Base-by-base conservation (phyloP, 1,140 invertebrate genomes). In the Scaptomyza hsui region DNA sequence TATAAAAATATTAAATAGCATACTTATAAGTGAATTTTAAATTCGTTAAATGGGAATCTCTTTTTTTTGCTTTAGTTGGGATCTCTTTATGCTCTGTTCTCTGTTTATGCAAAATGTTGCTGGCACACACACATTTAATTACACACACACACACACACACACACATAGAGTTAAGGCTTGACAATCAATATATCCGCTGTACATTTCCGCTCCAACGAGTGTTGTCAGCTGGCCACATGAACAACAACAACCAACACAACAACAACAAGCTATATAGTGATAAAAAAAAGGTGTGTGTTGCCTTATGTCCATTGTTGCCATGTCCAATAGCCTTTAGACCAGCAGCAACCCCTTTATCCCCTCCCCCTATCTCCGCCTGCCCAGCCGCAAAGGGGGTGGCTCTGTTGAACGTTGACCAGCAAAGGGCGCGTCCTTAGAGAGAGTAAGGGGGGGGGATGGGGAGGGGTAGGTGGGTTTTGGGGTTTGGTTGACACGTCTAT, bases 151-250 rank as follows among this genome's bases (percentile, higher is more conserved):
- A 35, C 18, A 32, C 32, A 41, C 21, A 68, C n/a, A 29, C 35
- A 51, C 13, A 26, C 47, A 24, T 29, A 32, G 42, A 41, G 24
- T 57, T 47, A 67, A 37, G 56, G 47, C 60, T 75, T 69, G 82
- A 88, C 82, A 86, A 86, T 86, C 82, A 86, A 86, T 86, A 82
- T 81, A 81, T 88, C 77, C 81, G 81, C 78, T 86, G 82, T 79
- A 86, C 79, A 85, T 86, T 79, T 86, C 78, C 81, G 56, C 48
- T 51, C 29, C 42, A 56, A 45, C 37, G 52, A 42, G 12, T 47
- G 68, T 60, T 65, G 62, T 65, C 69, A 72, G 69, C 52, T 59
- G 55, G 61, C 60, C 61, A 56, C 61, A 70, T 49, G 59, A 62
- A 52, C 48, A 65, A 51, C 49, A 29, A 45, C 32, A 52, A 26